Evolutionary conservation across 2,797 vertebrate genomes (phyloP).

Genomic region (Glyptemys insculpta): DNA sequence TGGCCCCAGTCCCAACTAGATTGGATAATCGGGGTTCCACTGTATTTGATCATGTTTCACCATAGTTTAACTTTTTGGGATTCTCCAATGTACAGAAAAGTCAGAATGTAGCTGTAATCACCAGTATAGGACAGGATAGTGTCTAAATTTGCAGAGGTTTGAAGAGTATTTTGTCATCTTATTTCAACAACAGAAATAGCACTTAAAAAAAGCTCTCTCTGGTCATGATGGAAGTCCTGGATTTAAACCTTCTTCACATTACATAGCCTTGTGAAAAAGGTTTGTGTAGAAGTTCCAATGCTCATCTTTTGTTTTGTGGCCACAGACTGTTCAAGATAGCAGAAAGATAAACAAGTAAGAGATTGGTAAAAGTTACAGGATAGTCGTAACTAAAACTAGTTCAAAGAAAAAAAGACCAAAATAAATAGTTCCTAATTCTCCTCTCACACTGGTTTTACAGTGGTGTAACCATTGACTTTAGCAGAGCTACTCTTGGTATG

Average conservation of each 20-base stretch:
- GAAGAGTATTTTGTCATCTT: not conserved
- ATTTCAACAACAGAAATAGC: not conserved
- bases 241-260: not conserved
- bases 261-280: not conserved
- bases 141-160: not conserved
- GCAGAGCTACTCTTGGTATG: not conserved
- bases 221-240: not conserved
- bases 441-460: not conserved
- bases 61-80: not conserved
- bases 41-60: not conserved
- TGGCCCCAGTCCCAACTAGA: not conserved
- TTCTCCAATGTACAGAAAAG: not conserved
- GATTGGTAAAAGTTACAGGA: not conserved
- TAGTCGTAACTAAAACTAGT: not conserved
- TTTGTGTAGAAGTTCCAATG: not conserved
- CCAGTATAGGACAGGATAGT: not conserved
- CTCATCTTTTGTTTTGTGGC: not conserved
- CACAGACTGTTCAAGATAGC: not conserved
- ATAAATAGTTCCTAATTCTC: not conserved
- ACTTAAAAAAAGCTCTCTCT: not conserved
- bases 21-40: not conserved
- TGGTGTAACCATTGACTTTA: not conserved
- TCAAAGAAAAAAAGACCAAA: not conserved
- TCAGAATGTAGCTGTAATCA: not conserved
- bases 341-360: not conserved